phyloP scores from a whole-genome alignment of 2,888 invertebrate species.

The Archips xylosteana region DNA sequence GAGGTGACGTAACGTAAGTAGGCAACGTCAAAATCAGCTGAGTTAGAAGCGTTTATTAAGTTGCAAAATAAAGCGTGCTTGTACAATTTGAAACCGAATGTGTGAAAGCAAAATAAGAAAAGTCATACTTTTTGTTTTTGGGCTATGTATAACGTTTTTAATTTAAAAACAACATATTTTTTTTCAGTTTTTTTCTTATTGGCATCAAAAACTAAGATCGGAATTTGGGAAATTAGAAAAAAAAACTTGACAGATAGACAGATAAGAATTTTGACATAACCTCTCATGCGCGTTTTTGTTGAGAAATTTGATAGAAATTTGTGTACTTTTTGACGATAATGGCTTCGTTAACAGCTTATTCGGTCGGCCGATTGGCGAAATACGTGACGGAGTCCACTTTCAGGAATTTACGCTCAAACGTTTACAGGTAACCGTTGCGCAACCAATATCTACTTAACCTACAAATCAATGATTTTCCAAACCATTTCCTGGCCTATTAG shows the following conservation, averaged over 20 bases:
- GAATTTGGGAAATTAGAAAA: constrained; percentile 18
- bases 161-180: neutral
- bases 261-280: constrained; percentile 62
- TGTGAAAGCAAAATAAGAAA: neutral
- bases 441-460: constrained; percentile 64
- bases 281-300: constrained; percentile 52
- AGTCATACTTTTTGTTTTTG: too few species aligned
- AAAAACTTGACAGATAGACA: constrained; percentile 44
- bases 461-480: constrained; percentile 43
- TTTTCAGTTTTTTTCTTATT: neutral
- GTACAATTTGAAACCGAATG: neutral
- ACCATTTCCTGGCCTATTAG: constrained; percentile 5
- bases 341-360: constrained; percentile 82
- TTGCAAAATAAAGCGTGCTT: neutral
- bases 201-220: constrained; percentile 14
- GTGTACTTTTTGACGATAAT: constrained; percentile 57
- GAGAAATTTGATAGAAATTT: constrained; percentile 34
- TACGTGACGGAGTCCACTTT: constrained; percentile 78
- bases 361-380: constrained; percentile 77
- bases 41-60: constrained; percentile 5
- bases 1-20: neutral
- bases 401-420: constrained; percentile 69
- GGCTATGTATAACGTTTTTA: too few species aligned
- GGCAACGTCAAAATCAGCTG: constrained; percentile 14
- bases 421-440: constrained; percentile 83